Base-by-base conservation (phyloP, 1,140 invertebrate species). In the Leptinotarsa lineolata region DNA sequence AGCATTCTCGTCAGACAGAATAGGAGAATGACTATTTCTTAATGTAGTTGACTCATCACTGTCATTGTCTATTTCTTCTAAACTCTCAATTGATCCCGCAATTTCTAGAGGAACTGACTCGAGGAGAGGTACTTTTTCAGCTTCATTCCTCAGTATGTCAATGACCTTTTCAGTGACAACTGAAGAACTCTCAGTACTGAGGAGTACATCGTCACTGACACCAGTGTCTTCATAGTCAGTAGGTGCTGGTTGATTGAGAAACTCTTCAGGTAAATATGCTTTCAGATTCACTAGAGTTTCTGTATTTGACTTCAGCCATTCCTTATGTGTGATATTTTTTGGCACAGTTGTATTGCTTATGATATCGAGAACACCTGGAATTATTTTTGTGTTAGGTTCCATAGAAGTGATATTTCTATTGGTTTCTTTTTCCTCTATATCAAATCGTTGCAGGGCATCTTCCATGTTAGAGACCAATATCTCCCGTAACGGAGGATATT, bases 401-500 rank as follows among this genome's bases (percentile, higher is more conserved):
- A 66, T 58, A 58, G n/a, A 61, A 58, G 67, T 60, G 4, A 68
- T 8, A 18, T 66, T 72, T 30, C 54, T 22, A 45, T 44, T 39
- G 30, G 65, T 69, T 45, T 68, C 45, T 22, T 72, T 74, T 59
- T 73, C 63, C n/a, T 71, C 65, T 15, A 76, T 59, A 22, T 78
- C 74, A 44, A 71, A 70, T 58, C 68, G 68, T 16, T 77, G 73
- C 13, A 66, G 67, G 11, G 58, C 46, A 21, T 74, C 74, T 6
- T 74, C 73, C 18, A 68, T 69, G 22, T 68, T 63, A 24, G 61
- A 22, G 13, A 73, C 68, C 75, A 82, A 81, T 16, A 79, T 79
- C 69, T 85, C 84, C n/a, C 82, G 82, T 54, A 84, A 77, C 4
- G 83, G 83, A 60, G 83, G 84, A 79, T 84, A 85, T 60, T 81